Evolutionary conservation across 2,113 vertebrate genomes (phyloP), one percentile per base, ranked within the genome.

Genomic region (Hemichromis elongatus): DNA sequence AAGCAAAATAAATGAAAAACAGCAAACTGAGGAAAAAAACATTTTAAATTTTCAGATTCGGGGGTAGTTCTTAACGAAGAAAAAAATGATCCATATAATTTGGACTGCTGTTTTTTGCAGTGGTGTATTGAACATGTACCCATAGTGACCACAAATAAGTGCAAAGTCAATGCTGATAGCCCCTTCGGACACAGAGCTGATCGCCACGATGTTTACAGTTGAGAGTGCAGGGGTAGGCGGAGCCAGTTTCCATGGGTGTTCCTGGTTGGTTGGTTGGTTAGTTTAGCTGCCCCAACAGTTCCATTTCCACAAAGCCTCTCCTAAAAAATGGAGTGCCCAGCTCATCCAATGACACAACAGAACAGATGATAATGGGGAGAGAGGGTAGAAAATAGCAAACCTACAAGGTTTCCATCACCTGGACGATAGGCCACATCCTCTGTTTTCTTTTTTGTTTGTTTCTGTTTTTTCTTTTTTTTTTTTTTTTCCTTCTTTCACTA

Each of bases 401-500:
- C 94, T 94, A 94, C 77, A 95, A 97, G 96, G 97, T 97, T 97
- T 98, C 97, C 97, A 97, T 98, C 97, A 97, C 97, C 97, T 97
- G 96, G 96, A 97, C 96, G 96, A 96, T 94, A 96, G 94, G 94
- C 92, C 93, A 96, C 97, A 97, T 98, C 96, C 97, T 97, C 96
- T 96, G 90, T 75, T 91, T 95, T 89, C 89, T 90, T 85, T 70
- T 63, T 40, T 77, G 85, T 90, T 86, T 61, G 16, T 52, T 83
- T 94, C n/a, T 61, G 0, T 11, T 35, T 35, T 59, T 59, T 19
- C 0, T 86, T 89, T 89, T 83, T 79, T 57, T 24, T 56, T 63
- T 28, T 30, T 28, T 81, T 93, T 86, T 80, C 92, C 82, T 92
- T 94, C 80, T 95, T 93, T 95, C 79, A 92, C 88, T 77, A 93